Conservation (phyloP, 2,888 invertebrate genomes). For the Brachyptera putata region DNA sequence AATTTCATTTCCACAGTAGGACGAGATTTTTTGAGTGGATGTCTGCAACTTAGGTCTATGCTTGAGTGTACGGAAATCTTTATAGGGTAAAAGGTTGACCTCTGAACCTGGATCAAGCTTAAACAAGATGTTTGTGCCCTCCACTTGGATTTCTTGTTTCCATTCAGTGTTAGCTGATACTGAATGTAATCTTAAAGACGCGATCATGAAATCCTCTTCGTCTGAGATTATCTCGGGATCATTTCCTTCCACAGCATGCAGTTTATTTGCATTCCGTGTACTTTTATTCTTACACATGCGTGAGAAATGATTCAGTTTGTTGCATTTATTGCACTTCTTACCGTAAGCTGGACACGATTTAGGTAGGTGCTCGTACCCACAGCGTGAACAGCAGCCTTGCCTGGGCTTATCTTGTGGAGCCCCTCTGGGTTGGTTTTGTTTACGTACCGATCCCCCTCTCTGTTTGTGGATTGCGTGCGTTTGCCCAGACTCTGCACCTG, state of each 20-base stretch:
- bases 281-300: background rate
- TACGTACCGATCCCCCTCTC: background rate
- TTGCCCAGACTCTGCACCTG: background rate
- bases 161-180: no score
- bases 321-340: background rate
- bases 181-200: no score
- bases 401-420: background rate
- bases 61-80: background rate
- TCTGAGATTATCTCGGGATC: no score
- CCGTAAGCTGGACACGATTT: background rate
- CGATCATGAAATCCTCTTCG: no score
- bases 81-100: background rate
- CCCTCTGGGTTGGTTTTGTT: background rate
- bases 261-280: background rate
- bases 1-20: background rate
- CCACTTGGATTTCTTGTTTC: background rate
- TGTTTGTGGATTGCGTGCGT: background rate
- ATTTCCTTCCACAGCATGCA: no score
- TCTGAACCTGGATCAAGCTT: background rate
- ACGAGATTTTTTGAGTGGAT: background rate
- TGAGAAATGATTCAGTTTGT: slow-evolving; percentile 31
- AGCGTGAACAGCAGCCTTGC: background rate
- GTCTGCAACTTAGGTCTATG: background rate
- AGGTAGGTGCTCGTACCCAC: background rate
- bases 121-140: background rate